Evolutionary conservation across 1,140 invertebrate genomes (phyloP).

Genomic region (Hylaeus anthracinus): DNA sequence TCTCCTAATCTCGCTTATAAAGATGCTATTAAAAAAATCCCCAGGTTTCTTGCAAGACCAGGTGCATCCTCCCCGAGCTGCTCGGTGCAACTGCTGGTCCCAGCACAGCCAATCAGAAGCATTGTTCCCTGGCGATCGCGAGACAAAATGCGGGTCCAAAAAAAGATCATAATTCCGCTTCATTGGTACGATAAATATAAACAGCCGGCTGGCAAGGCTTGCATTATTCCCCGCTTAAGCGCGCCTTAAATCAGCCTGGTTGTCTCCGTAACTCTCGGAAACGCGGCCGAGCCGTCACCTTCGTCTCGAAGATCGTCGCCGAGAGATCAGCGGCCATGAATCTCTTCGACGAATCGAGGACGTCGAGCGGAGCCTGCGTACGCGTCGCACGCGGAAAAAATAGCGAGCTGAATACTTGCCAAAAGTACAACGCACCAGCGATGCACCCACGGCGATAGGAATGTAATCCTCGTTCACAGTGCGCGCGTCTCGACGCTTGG

Average conservation of each 20-base stretch:
- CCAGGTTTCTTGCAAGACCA: too few species aligned
- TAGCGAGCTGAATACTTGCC: slow-evolving; percentile 52
- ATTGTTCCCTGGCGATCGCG: neutral
- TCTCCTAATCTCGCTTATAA: too few species aligned
- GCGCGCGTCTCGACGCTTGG: too few species aligned
- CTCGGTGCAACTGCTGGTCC: too few species aligned
- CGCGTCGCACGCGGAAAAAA: slow-evolving; percentile 46
- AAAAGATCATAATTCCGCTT: slow-evolving; percentile 49
- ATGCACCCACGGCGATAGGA: slow-evolving; percentile 5
- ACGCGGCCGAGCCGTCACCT: slow-evolving; percentile 57
- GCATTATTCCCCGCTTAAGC: slow-evolving; percentile 56
- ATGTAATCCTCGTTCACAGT: neutral
- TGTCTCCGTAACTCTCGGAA: slow-evolving; percentile 57
- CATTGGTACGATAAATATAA: slow-evolving; percentile 64
- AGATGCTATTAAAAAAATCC: too few species aligned
- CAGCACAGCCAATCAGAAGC: slow-evolving; percentile 4
- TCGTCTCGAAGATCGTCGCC: slow-evolving; percentile 48
- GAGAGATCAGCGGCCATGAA: slow-evolving; percentile 54
- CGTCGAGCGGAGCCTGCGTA: slow-evolving; percentile 9
- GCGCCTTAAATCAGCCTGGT: slow-evolving; percentile 54
- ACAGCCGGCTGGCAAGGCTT: slow-evolving; percentile 29
- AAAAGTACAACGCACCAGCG: slow-evolving; percentile 41
- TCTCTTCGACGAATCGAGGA: slow-evolving; percentile 56
- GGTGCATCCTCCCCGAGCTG: too few species aligned
- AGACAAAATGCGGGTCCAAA: slow-evolving; percentile 2